Conservation (phyloP, 2,113 vertebrate species). For the Caretta caretta region DNA sequence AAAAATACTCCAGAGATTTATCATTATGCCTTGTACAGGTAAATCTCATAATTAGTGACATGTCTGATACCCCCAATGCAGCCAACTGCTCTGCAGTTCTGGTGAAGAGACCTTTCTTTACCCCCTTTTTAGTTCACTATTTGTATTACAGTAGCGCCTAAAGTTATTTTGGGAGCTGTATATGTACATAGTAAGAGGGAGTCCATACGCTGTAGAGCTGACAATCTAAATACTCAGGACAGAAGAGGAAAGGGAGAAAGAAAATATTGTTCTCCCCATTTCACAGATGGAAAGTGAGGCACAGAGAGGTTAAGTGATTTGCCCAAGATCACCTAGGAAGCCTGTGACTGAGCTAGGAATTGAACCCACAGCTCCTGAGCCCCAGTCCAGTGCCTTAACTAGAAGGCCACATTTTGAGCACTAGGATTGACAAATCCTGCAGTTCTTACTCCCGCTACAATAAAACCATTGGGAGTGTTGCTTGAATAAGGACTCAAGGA, state of each 20-base stretch:
- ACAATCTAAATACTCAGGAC: background rate
- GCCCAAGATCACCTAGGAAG: background rate
- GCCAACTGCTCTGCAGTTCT: background rate
- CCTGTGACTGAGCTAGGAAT: background rate
- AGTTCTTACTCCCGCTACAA: background rate
- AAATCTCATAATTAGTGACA: background rate
- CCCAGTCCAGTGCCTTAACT: background rate
- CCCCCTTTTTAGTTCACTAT: background rate
- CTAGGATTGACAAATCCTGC: background rate
- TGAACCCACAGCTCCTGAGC: background rate
- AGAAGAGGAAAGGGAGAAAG: background rate
- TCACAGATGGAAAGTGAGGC: background rate
- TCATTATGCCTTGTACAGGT: background rate
- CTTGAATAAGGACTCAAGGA: background rate
- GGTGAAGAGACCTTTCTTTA: background rate
- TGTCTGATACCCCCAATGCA: background rate
- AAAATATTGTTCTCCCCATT: background rate
- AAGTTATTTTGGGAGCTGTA: background rate
- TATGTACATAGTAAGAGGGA: rapidly evolving
- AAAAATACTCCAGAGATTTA: background rate
- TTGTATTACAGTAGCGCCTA: background rate
- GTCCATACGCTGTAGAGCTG: background rate
- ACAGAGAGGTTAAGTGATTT: background rate
- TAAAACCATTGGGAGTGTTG: background rate
- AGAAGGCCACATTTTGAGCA: background rate